phyloP scores from a whole-genome alignment of 2,888 invertebrate genomes.

The Tiphia femorata region DNA sequence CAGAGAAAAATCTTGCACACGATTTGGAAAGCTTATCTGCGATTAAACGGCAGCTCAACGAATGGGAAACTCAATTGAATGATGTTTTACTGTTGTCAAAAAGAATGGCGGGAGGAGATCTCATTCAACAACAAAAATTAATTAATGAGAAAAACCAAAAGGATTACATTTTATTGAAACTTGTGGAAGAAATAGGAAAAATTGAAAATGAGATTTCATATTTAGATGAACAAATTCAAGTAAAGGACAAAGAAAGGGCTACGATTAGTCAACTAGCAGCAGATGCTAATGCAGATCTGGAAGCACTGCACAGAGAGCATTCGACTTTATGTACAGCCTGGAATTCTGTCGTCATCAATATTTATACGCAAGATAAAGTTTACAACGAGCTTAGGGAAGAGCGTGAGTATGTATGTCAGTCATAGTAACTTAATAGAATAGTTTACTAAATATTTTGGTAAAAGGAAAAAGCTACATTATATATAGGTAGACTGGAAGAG shows the following conservation, averaged over 20 bases:
- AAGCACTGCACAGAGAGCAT: slow-evolving; percentile 79
- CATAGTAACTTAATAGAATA: slow-evolving; percentile 1
- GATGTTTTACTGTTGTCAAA: slow-evolving; percentile 75
- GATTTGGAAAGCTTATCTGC: slow-evolving; percentile 74
- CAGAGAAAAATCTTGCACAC: slow-evolving; percentile 44
- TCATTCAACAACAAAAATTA: slow-evolving; percentile 58
- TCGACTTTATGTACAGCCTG: slow-evolving; percentile 79
- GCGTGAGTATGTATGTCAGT: slow-evolving; percentile 69
- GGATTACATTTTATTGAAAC: slow-evolving; percentile 78
- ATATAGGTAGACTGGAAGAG: too few species aligned
- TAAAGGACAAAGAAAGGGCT: slow-evolving; percentile 77
- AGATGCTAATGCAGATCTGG: slow-evolving; percentile 80
- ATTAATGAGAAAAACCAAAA: slow-evolving; percentile 64
- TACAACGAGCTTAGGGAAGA: slow-evolving; percentile 75
- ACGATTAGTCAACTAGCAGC: slow-evolving; percentile 74
- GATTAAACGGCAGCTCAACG: slow-evolving; percentile 73
- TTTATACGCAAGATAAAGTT: slow-evolving; percentile 78
- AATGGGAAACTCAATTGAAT: slow-evolving; percentile 77
- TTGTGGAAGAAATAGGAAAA: slow-evolving; percentile 79
- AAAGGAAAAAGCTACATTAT: too few species aligned
- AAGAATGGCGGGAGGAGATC: slow-evolving; percentile 75
- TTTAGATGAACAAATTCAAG: slow-evolving; percentile 75
- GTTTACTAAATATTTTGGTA: too few species aligned
- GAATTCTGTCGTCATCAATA: slow-evolving; percentile 81
- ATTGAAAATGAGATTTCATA: slow-evolving; percentile 77